These are phyloP conservation scores for Tachycineta bicolor DNA, from an alignment of 2,113 vertebrate species.

Conservation along the genomic window DNA sequence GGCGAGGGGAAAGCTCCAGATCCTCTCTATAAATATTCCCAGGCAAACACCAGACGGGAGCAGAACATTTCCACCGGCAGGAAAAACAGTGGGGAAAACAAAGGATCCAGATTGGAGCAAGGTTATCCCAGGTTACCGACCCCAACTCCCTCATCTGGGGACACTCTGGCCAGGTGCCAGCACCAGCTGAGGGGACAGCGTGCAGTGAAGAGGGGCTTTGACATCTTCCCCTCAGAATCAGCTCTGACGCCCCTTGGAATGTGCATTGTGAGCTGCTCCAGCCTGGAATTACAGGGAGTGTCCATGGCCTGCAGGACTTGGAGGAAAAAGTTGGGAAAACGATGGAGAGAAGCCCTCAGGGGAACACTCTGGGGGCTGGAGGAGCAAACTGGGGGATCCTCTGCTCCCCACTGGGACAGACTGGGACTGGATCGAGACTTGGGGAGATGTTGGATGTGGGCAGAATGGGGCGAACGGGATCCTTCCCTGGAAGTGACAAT, in stretches of 20 bases:
- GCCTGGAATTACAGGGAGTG: neutral
- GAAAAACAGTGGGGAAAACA: neutral
- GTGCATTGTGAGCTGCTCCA: neutral
- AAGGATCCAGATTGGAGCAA: neutral
- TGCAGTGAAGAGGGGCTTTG: neutral
- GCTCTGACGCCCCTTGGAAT: neutral
- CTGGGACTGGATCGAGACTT: too few species aligned
- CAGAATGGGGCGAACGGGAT: neutral
- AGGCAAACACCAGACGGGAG: slow-evolving; percentile 39
- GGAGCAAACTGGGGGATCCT: neutral
- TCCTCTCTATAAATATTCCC: slow-evolving; percentile 13
- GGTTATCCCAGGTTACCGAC: neutral
- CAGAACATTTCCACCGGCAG: neutral
- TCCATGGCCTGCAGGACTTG: neutral
- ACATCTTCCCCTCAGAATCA: fast-evolving
- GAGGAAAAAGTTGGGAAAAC: neutral
- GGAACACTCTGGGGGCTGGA: neutral
- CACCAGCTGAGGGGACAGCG: neutral
- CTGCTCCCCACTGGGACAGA: neutral
- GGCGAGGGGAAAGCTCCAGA: neutral
- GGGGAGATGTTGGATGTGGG: neutral
- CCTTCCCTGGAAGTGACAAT: neutral
- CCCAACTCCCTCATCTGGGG: fast-evolving
- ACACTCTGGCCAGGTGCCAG: neutral
- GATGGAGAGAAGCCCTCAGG: neutral